Base-by-base conservation (phyloP, 30 jellyfish, hydroid and myxozoan genomes). In the Turritopsis dohrnii region DNA sequence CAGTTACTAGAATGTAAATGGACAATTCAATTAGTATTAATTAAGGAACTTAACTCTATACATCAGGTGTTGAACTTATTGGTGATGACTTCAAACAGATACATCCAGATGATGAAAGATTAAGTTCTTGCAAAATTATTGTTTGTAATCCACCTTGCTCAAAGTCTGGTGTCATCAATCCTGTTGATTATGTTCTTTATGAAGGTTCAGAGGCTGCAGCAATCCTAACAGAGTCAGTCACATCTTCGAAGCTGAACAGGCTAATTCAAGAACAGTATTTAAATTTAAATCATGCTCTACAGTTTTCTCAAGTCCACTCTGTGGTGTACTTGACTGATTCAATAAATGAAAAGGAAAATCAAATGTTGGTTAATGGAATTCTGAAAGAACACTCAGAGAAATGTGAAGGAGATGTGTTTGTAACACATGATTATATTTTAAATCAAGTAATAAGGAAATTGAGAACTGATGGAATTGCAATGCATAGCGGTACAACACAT, bases 91-190 rank as follows among this genome's bases (percentile, higher is more conserved):
- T 89, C 84, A 54, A 76, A 16, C 53, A 73, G 71, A 27, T 84
- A 7, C 27, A 84, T 0, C 89, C 76, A 52, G 53, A 53, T 74
- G 96, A 89, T 74, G 96, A 89, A 52, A 85, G 92, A 20, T 65
- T 89, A 5, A 76, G 75, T 65, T 41, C 79, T 18, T 91, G 84
- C 27, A 83, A 89, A 22, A 72, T 89, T 0, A 84, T 89, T 79
- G 25, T 89, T 74, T 89, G 96, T 82, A 89, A 89, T 28, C 91
- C 84, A 25, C 88, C 93, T 3, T 89, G 96, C 31, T 89, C 96
- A 18, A 89, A 89, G 54, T 83, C 92, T 7, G 96, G 84, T 24
- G 96, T 89, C 20, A 91, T 89, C 54, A 89, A 84, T 72, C 89
- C 89, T 0, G 96, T 83, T 16, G 96, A 89, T 72, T 89, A 83